A percentile compares a stretch with the other conserved stretches of the same genome.
Evolutionary conservation across 2,797 vertebrate species (phyloP).

Genomic region (Sciurus vulgaris): DNA sequence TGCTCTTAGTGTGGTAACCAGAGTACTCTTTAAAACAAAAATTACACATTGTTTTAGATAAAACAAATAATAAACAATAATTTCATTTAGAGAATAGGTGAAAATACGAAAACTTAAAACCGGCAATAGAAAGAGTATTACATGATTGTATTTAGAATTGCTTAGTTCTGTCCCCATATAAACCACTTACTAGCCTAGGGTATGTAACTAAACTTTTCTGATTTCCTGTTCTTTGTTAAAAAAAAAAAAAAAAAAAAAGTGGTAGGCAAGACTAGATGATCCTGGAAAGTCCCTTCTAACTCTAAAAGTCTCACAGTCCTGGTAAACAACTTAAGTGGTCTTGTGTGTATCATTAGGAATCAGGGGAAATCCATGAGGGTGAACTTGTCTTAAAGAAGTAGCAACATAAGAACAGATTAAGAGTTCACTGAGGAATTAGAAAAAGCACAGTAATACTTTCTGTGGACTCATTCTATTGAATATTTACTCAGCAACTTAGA

Average conservation of each 20-base stretch:
- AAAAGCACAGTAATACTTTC: slow-evolving; percentile 19
- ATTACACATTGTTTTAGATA: slow-evolving; percentile 42
- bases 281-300: slow-evolving; percentile 72
- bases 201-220: slow-evolving; percentile 30
- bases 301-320: slow-evolving; percentile 55
- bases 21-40: slow-evolving; percentile 55
- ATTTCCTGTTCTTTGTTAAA: slow-evolving; percentile 58
- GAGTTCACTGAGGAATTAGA: slow-evolving; percentile 55
- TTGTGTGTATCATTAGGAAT: slow-evolving; percentile 48
- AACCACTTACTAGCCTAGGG: neutral
- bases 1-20: slow-evolving; percentile 46
- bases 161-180: slow-evolving; percentile 51
- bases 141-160: slow-evolving; percentile 66
- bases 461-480: slow-evolving; percentile 1
- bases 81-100: slow-evolving; percentile 42
- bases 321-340: neutral
- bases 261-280: slow-evolving; percentile 61
- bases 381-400: slow-evolving; percentile 66
- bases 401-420: slow-evolving; percentile 1
- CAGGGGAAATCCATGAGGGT: slow-evolving; percentile 37
- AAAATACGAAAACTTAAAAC: slow-evolving; percentile 42
- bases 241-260: neutral
- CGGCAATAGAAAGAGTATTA: neutral
- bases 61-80: neutral
- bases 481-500: slow-evolving; percentile 64